Conservation (phyloP, 2,888 invertebrate genomes). For the Dryadula phaetusa region DNA sequence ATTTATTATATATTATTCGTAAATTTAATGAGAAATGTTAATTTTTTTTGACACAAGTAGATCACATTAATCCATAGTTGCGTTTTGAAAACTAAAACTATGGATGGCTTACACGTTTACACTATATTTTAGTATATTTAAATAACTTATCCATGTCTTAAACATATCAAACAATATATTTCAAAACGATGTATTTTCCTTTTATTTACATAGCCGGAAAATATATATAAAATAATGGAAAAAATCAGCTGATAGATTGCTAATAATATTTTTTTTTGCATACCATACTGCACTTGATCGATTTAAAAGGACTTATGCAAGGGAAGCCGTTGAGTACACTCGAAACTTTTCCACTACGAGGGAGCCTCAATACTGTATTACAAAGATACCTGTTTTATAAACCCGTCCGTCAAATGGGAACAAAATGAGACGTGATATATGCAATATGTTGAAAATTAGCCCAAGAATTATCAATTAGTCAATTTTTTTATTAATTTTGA, state of each 20-base stretch:
- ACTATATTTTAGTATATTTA: too few species aligned
- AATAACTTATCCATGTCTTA: too few species aligned
- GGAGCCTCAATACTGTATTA: slow-evolving; percentile 20
- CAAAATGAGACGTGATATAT: neutral
- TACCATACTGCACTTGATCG: slow-evolving; percentile 36
- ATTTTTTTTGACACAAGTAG: neutral
- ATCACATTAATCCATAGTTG: too few species aligned
- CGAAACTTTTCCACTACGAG: slow-evolving; percentile 32
- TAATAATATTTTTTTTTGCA: slow-evolving; percentile 5
- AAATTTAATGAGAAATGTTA: neutral
- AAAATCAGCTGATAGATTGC: neutral
- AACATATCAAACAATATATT: too few species aligned
- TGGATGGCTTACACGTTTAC: too few species aligned
- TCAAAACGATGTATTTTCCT: too few species aligned
- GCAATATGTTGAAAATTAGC: slow-evolving; percentile 10
- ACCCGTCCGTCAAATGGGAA: slow-evolving; percentile 4
- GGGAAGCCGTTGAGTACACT: slow-evolving; percentile 39
- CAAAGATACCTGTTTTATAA: slow-evolving; percentile 24
- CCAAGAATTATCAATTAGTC: neutral
- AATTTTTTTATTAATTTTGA: too few species aligned
- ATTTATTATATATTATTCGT: neutral
- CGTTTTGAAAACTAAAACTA: too few species aligned
- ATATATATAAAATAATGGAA: neutral
- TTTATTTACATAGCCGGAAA: neutral
- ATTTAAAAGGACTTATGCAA: slow-evolving; percentile 35